Conservation (phyloP, 2,797 vertebrate genomes). For the Okamejei kenojei region DNA sequence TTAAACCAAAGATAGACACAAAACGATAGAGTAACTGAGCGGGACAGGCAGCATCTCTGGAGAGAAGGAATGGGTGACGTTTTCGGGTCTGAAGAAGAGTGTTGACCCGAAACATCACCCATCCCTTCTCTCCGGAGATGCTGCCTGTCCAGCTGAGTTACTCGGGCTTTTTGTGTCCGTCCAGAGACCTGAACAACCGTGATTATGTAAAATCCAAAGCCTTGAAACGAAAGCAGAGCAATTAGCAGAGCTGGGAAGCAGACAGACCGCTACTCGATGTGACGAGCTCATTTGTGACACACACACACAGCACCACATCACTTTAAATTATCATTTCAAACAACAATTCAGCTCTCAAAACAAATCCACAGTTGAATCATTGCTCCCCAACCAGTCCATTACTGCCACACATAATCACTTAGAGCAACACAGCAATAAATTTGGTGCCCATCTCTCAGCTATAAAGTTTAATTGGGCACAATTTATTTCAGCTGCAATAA, state of each 20-base stretch:
- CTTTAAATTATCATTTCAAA: conserved; percentile 25
- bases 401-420: conserved; percentile 37
- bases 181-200: background rate
- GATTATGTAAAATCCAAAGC: background rate
- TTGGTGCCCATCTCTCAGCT: conserved; percentile 28
- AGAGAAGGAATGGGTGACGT: too few relatives aligned
- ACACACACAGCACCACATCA: too few relatives aligned
- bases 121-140: too few relatives aligned
- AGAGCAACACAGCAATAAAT: conserved; percentile 3
- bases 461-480: conserved; percentile 36
- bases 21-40: too few relatives aligned
- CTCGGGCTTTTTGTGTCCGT: too few relatives aligned
- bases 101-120: too few relatives aligned
- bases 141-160: too few relatives aligned
- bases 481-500: conserved; percentile 36
- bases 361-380: conserved; percentile 25
- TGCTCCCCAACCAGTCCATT: conserved; percentile 23
- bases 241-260: too few relatives aligned
- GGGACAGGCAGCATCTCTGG: too few relatives aligned
- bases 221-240: background rate
- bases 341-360: conserved; percentile 18
- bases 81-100: too few relatives aligned
- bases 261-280: background rate
- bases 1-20: too few relatives aligned
- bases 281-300: background rate